Percentiles rank a stretch among this genome's conserved stretches.
Conservation (phyloP, 2,888 invertebrate genomes). For the Neoascia interrupta region DNA sequence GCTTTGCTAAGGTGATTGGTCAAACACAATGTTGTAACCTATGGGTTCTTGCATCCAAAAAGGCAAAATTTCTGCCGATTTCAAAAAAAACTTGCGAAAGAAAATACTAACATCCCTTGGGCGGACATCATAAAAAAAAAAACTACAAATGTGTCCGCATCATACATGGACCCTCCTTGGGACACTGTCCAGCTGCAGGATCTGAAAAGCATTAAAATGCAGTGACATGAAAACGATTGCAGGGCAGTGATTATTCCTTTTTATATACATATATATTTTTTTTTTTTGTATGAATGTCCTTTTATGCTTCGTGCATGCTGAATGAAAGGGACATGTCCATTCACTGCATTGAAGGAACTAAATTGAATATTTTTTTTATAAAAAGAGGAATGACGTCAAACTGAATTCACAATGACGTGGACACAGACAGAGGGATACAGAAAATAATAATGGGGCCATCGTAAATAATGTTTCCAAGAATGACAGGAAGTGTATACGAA, state of each 20-base stretch:
- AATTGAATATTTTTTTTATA: conserved; percentile 53
- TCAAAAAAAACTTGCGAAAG: neutral
- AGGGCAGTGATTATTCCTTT: too few relatives aligned
- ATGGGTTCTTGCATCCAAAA: too few relatives aligned
- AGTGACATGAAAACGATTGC: conserved; percentile 45
- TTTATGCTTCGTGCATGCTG: conserved; percentile 16
- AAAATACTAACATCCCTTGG: neutral
- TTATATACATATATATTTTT: too few relatives aligned
- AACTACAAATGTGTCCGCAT: neutral
- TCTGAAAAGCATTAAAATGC: neutral
- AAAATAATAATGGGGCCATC: conserved; percentile 26
- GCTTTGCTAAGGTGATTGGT: conserved; percentile 19
- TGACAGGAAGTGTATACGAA: neutral
- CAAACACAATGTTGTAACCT: conserved; percentile 1
- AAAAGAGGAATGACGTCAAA: conserved; percentile 51
- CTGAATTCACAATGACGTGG: conserved; percentile 26
- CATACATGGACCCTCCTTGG: neutral
- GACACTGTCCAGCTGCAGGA: conserved; percentile 11
- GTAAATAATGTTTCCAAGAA: conserved; percentile 13
- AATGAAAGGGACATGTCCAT: conserved; percentile 43
- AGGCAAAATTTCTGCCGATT: too few relatives aligned
- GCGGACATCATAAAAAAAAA: too few relatives aligned
- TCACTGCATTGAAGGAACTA: conserved; percentile 30
- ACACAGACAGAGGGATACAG: neutral
- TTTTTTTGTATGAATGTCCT: conserved; percentile 11